Evolutionary conservation across 2,113 vertebrate genomes (phyloP).

Genomic region (Semnornis frantzii): DNA sequence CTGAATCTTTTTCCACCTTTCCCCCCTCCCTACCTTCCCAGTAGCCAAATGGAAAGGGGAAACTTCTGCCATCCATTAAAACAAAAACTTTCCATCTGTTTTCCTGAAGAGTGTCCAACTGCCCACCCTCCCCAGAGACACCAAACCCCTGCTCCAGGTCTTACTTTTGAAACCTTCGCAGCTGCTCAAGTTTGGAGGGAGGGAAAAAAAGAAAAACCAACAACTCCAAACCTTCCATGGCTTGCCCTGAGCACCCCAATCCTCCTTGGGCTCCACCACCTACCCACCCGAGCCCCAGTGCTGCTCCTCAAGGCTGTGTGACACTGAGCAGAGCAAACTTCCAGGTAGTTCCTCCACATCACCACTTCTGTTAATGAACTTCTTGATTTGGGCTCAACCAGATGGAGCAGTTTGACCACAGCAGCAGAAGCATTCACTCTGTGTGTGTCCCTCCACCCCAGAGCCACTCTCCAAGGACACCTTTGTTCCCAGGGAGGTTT

Average conservation of each 20-base stretch:
- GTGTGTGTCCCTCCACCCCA: background rate
- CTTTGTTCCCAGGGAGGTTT: background rate
- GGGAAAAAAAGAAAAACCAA: no score
- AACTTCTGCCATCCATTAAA: background rate
- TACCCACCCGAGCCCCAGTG: accelerated
- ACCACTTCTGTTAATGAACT: conserved; percentile 73
- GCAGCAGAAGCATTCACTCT: background rate
- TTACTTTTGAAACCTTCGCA: accelerated
- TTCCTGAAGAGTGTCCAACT: background rate
- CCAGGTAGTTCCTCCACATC: conserved; percentile 38
- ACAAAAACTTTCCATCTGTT: background rate
- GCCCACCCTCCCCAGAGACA: background rate
- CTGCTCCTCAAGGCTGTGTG: background rate
- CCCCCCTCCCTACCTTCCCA: background rate
- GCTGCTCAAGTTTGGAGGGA: accelerated
- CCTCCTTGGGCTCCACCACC: background rate
- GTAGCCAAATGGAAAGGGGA: background rate
- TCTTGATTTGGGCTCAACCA: conserved; percentile 50
- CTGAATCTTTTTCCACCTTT: background rate
- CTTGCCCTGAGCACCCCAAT: accelerated
- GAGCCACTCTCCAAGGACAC: background rate
- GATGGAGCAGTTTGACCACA: background rate
- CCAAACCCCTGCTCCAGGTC: background rate
- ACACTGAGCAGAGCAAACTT: background rate
- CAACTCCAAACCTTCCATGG: accelerated